Evolutionary conservation across 2,113 vertebrate genomes (phyloP), one percentile per base, ranked within the genome.

Genomic region (Oenanthe melanoleuca): DNA sequence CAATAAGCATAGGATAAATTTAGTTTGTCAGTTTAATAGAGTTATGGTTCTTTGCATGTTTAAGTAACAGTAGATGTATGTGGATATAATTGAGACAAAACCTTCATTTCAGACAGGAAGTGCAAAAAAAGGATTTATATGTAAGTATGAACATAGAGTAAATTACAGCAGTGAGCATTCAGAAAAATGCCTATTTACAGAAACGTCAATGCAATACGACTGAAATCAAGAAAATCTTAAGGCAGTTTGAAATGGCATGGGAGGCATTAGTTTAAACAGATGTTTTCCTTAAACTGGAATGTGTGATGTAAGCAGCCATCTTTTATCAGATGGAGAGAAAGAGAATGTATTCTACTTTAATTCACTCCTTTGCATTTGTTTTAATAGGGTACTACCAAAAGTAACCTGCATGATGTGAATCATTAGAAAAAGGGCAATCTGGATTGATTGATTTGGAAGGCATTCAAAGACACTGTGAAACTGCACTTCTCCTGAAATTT

Each of bases 11-110:
- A 55, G 80, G 85, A 93, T 95, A 95, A 93, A 95, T 92, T 78
- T 53, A 91, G 78, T 69, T 94, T 96, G 92, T 97, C 93, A 92
- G 60, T 88, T 95, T 90, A 72, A 95, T 33, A 93, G 89, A 92
- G 66, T 82, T 92, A 87, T 67, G 78, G 40, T 67, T 90, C 37
- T 92, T 88, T 64, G 65, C 28, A 29, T 77, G 75, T 86, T 93
- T 86, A 88, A 90, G 47, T 64, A 84, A 93, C 25, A 88, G 75
- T 78, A 86, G 85, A 94, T 74, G 2, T 66, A 47, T 71, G 56
- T 57, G 86, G 75, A 78, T 78, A 90, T 31, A 67, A 71, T 38
- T 67, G 85, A 94, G 33, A 64, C 26, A 21, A 78, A 90, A 89
- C 10, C 14, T 64, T 28, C 53, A 78, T 86, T 95, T 93, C 52